Evolutionary conservation across 1,140 invertebrate species (phyloP).

Genomic region (Planococcus citri): DNA sequence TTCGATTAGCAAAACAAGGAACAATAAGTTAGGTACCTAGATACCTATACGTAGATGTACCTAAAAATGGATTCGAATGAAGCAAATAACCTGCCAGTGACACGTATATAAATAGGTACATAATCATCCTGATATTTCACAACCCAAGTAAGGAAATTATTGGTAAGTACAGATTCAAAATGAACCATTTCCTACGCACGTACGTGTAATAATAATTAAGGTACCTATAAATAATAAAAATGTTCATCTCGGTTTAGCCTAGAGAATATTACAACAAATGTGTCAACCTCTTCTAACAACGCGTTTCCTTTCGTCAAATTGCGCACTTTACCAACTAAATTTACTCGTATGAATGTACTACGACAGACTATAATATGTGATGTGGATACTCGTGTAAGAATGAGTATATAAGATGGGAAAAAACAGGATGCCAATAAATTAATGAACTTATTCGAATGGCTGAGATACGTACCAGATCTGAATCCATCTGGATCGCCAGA

Average conservation of each 20-base stretch:
- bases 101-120: no score
- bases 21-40: no score
- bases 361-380: no score
- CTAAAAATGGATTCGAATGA: no score
- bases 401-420: background rate
- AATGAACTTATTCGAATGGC: background rate
- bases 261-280: background rate
- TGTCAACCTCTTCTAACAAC: background rate
- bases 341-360: no score
- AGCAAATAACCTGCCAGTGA: no score
- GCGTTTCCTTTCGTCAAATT: background rate
- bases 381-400: no score
- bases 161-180: background rate
- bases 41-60: no score
- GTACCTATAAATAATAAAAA: no score
- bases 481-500: background rate
- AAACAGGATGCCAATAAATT: constrained; percentile 7
- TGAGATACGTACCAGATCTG: background rate
- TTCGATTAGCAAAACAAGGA: no score
- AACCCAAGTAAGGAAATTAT: no score
- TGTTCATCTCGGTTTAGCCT: background rate
- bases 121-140: no score
- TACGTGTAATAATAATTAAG: background rate
- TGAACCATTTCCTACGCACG: background rate
- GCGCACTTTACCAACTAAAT: background rate